Conservation (phyloP, 2,113 vertebrate species). For the Lepus timidus region DNA sequence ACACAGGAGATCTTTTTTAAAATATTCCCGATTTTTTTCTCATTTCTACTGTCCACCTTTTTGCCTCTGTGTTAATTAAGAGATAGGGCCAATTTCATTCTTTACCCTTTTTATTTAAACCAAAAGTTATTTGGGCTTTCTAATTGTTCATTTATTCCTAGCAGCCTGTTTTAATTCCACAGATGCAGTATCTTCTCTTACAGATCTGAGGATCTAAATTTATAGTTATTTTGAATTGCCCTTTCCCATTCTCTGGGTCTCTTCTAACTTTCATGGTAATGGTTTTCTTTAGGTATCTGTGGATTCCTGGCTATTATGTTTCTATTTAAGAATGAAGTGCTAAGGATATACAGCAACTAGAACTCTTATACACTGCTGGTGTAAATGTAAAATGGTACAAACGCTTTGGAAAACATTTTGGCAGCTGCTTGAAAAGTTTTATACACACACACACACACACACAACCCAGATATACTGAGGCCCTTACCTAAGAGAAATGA, state of each 20-base stretch:
- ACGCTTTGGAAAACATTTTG: slow-evolving; percentile 17
- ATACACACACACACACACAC: not conserved
- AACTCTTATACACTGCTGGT: not conserved
- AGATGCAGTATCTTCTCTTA: not conserved
- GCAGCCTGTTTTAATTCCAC: not conserved
- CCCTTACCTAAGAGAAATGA: slow-evolving; percentile 33
- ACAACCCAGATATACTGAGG: not conserved
- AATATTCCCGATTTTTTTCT: not conserved
- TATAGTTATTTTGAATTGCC: not conserved
- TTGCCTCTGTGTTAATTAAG: not conserved
- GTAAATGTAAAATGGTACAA: not conserved
- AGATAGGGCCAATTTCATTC: not conserved
- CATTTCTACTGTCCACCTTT: not conserved
- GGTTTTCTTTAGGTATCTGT: not conserved
- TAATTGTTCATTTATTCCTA: not conserved
- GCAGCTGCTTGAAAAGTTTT: not conserved
- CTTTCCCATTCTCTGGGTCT: not conserved
- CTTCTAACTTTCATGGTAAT: not conserved
- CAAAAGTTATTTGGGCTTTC: not conserved
- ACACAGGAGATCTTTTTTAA: slow-evolving; percentile 10
- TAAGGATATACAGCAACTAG: not conserved
- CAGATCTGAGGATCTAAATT: not conserved
- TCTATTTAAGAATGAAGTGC: not conserved
- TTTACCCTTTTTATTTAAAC: slow-evolving; percentile 36
- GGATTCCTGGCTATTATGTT: not conserved